Evolutionary conservation across 2,888 invertebrate genomes (phyloP).

Genomic region (Steinernema hermaphroditum): DNA sequence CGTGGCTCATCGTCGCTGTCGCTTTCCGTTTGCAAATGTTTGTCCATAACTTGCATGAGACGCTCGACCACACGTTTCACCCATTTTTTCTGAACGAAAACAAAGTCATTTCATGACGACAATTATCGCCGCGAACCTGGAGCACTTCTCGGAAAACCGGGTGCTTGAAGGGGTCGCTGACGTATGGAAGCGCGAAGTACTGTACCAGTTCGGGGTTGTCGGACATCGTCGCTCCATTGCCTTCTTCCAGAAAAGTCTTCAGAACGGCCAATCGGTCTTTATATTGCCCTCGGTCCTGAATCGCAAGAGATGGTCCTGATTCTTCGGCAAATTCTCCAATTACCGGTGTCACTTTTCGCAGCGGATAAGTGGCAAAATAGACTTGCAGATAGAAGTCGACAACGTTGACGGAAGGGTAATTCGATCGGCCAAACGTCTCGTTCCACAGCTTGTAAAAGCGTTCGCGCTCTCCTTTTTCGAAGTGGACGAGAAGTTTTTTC

Average conservation of each 20-base stretch:
- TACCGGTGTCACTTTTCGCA: conserved; percentile 39
- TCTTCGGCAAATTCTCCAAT: conserved; percentile 18
- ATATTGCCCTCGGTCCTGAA: conserved; percentile 31
- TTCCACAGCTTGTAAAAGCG: conserved; percentile 35
- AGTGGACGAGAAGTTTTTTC: conserved; percentile 33
- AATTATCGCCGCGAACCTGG: conserved; percentile 27
- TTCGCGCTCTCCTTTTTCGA: conserved; percentile 34
- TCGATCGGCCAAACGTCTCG: conserved; percentile 1
- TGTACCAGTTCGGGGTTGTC: conserved; percentile 35
- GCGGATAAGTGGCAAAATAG: conserved; percentile 40
- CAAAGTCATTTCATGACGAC: not conserved
- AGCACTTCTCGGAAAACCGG: conserved; percentile 38
- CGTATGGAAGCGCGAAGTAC: conserved; percentile 40
- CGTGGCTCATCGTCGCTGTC: conserved; percentile 43
- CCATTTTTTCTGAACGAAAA: conserved; percentile 41
- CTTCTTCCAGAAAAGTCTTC: conserved; percentile 41
- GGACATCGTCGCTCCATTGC: conserved; percentile 35
- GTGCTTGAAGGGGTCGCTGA: conserved; percentile 40
- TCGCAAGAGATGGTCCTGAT: not conserved
- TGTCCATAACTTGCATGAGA: conserved; percentile 32
- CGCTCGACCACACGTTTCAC: conserved; percentile 38
- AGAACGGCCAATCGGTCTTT: conserved; percentile 38
- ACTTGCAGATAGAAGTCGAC: conserved; percentile 39
- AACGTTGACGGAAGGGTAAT: conserved; percentile 21
- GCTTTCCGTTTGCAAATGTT: conserved; percentile 29